Conservation (phyloP, 2,113 vertebrate genomes). For the Chloropsis cyanopogon region DNA sequence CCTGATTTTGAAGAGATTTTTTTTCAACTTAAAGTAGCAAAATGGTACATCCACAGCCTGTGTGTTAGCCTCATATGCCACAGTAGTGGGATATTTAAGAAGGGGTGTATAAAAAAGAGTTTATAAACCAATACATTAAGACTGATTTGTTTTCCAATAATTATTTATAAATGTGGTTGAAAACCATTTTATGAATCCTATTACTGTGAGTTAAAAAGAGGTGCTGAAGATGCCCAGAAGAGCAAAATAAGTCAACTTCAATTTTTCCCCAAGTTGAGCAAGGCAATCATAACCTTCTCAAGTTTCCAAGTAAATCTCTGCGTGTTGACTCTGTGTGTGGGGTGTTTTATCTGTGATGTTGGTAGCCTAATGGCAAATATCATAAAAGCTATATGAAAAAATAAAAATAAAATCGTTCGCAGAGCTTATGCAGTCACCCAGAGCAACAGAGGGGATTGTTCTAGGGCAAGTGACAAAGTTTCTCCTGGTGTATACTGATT, state of each 20-base stretch:
- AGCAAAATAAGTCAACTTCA: background rate
- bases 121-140: background rate
- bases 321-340: background rate
- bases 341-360: background rate
- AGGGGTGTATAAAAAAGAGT: background rate
- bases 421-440: conserved; percentile 6
- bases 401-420: background rate
- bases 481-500: conserved; percentile 37
- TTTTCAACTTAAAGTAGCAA: background rate
- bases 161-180: background rate
- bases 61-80: background rate
- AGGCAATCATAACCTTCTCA: background rate
- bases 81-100: background rate
- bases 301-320: background rate
- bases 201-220: background rate
- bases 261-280: background rate
- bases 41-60: background rate
- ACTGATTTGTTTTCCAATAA: background rate
- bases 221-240: background rate
- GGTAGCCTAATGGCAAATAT: conserved; percentile 16
- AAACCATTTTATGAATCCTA: background rate
- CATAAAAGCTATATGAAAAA: background rate
- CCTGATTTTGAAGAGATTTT: background rate
- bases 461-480: conserved; percentile 44
- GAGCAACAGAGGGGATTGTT: conserved; percentile 33